phyloP scores from a whole-genome alignment of 1,140 invertebrate species.

The Brachionus plicatilis region DNA sequence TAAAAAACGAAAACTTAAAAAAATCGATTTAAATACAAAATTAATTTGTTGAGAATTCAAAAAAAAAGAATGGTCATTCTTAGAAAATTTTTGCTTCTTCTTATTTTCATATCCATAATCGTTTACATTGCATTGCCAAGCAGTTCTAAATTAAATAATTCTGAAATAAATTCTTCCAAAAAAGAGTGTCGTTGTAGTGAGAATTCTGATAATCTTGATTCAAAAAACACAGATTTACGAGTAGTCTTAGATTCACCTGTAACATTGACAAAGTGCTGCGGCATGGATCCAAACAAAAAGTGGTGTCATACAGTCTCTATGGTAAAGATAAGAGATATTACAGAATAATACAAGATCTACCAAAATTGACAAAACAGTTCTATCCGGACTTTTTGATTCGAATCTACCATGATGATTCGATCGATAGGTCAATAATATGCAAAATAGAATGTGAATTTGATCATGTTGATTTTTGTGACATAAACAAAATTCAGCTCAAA shows the following conservation, averaged over 20 bases:
- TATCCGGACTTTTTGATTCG: neutral
- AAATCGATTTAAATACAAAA: too few relatives aligned
- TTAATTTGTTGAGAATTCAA: too few relatives aligned
- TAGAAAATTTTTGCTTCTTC: too few relatives aligned
- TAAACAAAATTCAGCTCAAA: neutral
- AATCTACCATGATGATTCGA: constrained; percentile 25
- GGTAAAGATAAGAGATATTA: neutral
- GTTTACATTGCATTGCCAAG: too few relatives aligned
- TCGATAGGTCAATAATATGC: neutral
- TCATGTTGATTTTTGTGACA: constrained; percentile 15
- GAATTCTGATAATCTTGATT: neutral
- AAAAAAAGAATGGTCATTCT: too few relatives aligned
- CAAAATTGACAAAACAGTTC: neutral
- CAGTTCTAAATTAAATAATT: too few relatives aligned
- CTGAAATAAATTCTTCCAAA: too few relatives aligned
- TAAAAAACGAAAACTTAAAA: too few relatives aligned
- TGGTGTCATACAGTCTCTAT: neutral
- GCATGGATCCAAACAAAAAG: neutral
- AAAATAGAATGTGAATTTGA: neutral
- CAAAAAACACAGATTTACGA: too few relatives aligned
- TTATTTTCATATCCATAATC: too few relatives aligned
- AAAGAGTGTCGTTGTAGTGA: too few relatives aligned
- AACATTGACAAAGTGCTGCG: neutral
- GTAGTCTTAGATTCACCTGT: neutral
- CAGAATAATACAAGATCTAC: neutral